Evolutionary conservation across 2,797 vertebrate species (phyloP), one percentile per base, ranked within the genome.

Genomic region (Botia almorhae): DNA sequence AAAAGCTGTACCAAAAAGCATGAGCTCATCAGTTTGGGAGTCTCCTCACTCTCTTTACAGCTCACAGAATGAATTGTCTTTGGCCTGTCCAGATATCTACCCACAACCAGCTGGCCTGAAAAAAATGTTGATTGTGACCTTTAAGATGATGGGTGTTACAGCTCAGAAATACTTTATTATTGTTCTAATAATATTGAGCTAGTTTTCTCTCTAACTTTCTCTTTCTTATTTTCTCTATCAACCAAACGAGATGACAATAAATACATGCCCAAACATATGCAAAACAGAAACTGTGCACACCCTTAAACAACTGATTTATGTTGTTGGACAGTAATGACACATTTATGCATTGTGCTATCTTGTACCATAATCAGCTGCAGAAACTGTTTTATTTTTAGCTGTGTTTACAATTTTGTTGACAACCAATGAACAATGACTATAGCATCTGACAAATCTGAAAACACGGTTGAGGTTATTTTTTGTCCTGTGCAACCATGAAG

Each of bases 61-160:
- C 50, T 71, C 80, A 61, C 81, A 83, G 84, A 85, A 84, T 78
- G 12, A 19, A 33, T 48, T 72, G 19, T 83, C 56, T 51, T 16
- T 10, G 63, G 74, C 29, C 21, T 69, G 61, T 76, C 82, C 88
- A 86, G 85, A 83, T 85, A 87, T 90, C 90, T 87, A 89, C 90
- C 92, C 91, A 92, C 91, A 87, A 78, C 83, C 87, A 84, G 78
- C 60, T 76, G 85, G 56, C 26, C 87, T 89, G 88, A 82, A 86
- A 78, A 81, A 67, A 36, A 68, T 80, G 23, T 61, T 73, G 43
- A 33, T 61, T 83, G 17, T 81, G 91, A 91, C 90, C 90, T 93
- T 91, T 91, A 81, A 76, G 81, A 88, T 87, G 90, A 89, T 70
- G 56, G 56, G 23, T 61, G 67, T 58, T 69, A 50, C 43, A 78